Conservation (phyloP, 2,797 vertebrate genomes). For the Otolemur crassicaudatus region DNA sequence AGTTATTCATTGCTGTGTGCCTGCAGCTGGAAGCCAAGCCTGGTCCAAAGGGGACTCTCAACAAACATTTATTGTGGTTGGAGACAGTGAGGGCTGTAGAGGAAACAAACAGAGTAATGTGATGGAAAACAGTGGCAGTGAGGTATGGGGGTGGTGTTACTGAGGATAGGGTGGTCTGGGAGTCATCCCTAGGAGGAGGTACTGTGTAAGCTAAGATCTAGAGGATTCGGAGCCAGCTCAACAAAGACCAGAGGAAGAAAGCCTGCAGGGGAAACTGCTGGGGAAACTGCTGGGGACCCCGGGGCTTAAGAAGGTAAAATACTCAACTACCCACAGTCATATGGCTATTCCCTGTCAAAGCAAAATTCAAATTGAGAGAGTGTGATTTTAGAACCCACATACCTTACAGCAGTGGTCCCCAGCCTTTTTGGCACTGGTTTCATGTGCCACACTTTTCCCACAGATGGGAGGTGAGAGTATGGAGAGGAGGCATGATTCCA, state of each 20-base stretch:
- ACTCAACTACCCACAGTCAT: not conserved
- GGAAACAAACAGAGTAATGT: not conserved
- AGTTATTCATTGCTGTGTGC: not conserved
- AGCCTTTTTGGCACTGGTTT: too few relatives aligned
- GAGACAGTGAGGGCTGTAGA: not conserved
- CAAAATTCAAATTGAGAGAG: not conserved
- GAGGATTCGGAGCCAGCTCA: not conserved
- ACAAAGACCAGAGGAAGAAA: not conserved
- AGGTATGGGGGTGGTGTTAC: rapidly evolving
- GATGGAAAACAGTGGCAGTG: too few relatives aligned
- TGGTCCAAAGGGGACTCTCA: not conserved
- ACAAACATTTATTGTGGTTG: not conserved
- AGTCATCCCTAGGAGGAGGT: not conserved
- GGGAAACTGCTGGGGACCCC: not conserved
- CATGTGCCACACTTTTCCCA: too few relatives aligned
- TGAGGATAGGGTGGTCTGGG: not conserved
- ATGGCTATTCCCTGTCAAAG: not conserved
- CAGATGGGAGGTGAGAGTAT: too few relatives aligned
- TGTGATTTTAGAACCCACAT: not conserved
- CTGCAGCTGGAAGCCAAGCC: not conserved
- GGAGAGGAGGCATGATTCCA: too few relatives aligned
- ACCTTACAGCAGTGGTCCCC: not conserved
- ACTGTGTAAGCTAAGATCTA: not conserved
- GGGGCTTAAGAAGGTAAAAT: not conserved
- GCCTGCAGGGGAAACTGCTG: too few relatives aligned